Evolutionary conservation across 2,797 vertebrate species (phyloP), one percentile per base, ranked within the genome.

Genomic region (Sebastes kiyomatsui): DNA sequence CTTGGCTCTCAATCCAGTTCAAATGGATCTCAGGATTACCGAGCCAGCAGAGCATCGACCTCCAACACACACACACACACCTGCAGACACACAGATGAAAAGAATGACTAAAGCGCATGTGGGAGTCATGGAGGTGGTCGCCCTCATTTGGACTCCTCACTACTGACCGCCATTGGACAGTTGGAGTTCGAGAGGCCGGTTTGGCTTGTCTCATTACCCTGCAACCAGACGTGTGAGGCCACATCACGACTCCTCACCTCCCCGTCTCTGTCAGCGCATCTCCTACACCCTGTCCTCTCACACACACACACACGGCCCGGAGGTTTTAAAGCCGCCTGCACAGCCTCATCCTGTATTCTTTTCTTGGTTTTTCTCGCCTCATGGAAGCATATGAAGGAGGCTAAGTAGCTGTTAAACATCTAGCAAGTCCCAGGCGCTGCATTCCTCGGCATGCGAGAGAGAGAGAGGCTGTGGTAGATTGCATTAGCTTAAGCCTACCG

Each of bases 161-260:
- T 38, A n/a, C 59, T 76, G 82, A 90, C 86, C 80, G 18, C 74
- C 75, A 80, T 85, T 77, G 86, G 87, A 85, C 88, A 91, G 74
- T 81, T 85, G 78, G 86, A 82, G 78, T 88, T 86, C 5, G 33
- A 86, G 78, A 87, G 88, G 81, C 82, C 69, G 69, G 28, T 64
- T 55, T 65, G 83, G 81, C 86, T 91, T 91, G 90, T 88, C 90
- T 93, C 90, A 92, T 95, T 94, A 94, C 81, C 42, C 68, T 72
- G 86, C 74, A 80, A 87, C 59, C 28, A 82, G 81, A 85, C 69
- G 58, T 77, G 76, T 78, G 74, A 78, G 79, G 86, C 82, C 77
- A 80, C 82, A 84, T 87, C 77, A 71, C 69, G 66, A 83, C 80
- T 83, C 80, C 78, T 79, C 80, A 83, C 81, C 82, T 81, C 66